Evolutionary conservation across 2,797 vertebrate genomes (phyloP), one percentile per base, ranked within the genome.

Genomic region (Brachyalestes nurse): DNA sequence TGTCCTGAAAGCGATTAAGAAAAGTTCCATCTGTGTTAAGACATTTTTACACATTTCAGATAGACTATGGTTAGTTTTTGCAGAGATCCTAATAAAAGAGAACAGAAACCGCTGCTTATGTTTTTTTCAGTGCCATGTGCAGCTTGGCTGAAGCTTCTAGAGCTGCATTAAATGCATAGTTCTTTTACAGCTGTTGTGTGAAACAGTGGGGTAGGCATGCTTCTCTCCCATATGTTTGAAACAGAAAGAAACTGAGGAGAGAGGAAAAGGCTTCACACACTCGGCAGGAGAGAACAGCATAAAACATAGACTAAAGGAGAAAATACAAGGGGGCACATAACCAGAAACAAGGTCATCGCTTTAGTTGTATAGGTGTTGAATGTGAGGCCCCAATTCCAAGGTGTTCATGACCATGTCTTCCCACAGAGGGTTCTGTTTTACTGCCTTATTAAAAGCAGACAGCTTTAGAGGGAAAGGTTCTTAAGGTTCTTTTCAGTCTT

Each of bases 31-130:
- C 40, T 42, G 40, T 42, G 40, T 4, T 42, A 6, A 47, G 45
- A 47, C 34, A 34, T 34, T 34, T 34, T 34, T 34, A 34, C 34
- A 34, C 34, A 2, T 34, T 34, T 34, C 34, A 34, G 34, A 34
- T 34, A 34, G 5, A 34, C 34, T 34, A 34, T 34, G 34, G 34
- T 34, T 34, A 2, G 4, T 34, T 34, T 47, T 12, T 47, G 45
- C 61, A 62, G 16, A 7, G 34, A 34, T 34, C 34, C 34, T 34
- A 34, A 34, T 3, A 34, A 34, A 34, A 2, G 34, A 34, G 0
- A 87, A 88, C 77, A 65, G 8, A 57, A 58, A 40, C 69, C 61
- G 25, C 66, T 83, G 77, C 88, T 85, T 90, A 64, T 51, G 64
- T 66, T 74, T 72, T 69, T 72, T 72, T 86, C 60, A 78, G 61